A percentile compares a stretch with the other conserved stretches of the same genome.
These are phyloP conservation scores for Trachemys scripta DNA, from an alignment of 2,113 vertebrate species.

Conservation along the genomic window DNA sequence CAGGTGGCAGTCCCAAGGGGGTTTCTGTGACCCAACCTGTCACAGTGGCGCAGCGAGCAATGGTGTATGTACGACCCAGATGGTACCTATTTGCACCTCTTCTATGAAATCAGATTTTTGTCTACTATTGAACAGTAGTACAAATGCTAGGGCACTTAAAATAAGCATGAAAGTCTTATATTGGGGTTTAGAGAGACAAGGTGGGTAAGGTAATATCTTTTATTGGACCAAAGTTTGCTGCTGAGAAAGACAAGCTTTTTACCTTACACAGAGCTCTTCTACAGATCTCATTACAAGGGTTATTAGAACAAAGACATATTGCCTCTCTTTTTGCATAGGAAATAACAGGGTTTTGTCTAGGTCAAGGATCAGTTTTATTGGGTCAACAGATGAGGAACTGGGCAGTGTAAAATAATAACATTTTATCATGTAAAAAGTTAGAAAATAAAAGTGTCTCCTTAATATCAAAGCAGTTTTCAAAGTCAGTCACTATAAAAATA, in stretches of 20 bases:
- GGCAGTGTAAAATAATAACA: background rate
- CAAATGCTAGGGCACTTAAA: background rate
- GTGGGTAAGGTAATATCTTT: background rate
- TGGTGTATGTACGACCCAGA: too few relatives aligned
- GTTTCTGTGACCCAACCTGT: too few relatives aligned
- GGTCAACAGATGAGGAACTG: background rate
- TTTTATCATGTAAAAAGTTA: background rate
- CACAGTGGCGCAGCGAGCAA: too few relatives aligned
- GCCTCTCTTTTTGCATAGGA: background rate
- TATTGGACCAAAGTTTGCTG: background rate
- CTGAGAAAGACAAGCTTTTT: background rate
- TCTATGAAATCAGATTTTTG: background rate
- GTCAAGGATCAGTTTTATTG: background rate
- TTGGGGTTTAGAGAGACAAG: background rate
- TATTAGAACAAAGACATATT: background rate
- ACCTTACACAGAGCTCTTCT: background rate
- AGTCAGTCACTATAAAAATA: fast-evolving
- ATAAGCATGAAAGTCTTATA: background rate
- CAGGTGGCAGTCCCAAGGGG: too few relatives aligned
- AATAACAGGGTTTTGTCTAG: background rate
- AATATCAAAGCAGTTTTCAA: background rate
- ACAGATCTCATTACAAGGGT: fast-evolving
- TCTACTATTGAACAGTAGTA: background rate
- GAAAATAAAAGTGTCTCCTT: background rate
- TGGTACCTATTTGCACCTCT: background rate